A percentile compares a stretch with the other conserved stretches of the same genome.
Evolutionary conservation across 1,140 invertebrate species (phyloP).

Genomic region (Euwallacea similis): DNA sequence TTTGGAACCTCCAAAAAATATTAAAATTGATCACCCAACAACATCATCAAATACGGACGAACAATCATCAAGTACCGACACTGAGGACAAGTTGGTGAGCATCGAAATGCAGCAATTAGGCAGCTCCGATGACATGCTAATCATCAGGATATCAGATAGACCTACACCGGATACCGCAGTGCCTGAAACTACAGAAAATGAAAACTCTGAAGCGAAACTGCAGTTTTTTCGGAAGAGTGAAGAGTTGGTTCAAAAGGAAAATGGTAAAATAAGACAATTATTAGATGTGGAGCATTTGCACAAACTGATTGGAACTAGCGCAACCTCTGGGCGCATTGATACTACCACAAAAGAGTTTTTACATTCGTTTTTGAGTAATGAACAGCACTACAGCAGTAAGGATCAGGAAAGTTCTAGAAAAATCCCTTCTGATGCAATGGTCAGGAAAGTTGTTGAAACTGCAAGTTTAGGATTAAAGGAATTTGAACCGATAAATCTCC

Average conservation of each 20-base stretch:
- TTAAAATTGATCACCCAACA: no score
- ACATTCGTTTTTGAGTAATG: slow-evolving; percentile 6
- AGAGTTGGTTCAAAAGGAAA: slow-evolving; percentile 15
- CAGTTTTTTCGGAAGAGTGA: slow-evolving; percentile 30
- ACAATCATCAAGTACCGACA: no score
- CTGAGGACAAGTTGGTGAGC: not conserved
- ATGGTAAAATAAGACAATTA: not conserved
- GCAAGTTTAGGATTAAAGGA: no score
- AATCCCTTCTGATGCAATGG: no score
- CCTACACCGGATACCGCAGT: not conserved
- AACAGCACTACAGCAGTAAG: slow-evolving; percentile 11
- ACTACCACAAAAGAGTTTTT: not conserved
- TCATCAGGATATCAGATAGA: slow-evolving; percentile 12
- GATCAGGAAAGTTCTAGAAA: not conserved
- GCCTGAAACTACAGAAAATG: not conserved
- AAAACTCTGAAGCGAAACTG: not conserved
- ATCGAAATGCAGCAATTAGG: slow-evolving; percentile 21
- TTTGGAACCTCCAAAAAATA: no score
- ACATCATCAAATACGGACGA: no score
- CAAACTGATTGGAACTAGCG: no score
- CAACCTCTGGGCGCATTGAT: not conserved
- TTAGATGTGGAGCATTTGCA: no score
- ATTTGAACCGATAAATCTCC: no score
- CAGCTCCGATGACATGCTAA: slow-evolving; percentile 14
- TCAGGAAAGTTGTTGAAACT: no score